Conservation (phyloP, 2,888 invertebrate species). For the Cataglyphis cursor region DNA sequence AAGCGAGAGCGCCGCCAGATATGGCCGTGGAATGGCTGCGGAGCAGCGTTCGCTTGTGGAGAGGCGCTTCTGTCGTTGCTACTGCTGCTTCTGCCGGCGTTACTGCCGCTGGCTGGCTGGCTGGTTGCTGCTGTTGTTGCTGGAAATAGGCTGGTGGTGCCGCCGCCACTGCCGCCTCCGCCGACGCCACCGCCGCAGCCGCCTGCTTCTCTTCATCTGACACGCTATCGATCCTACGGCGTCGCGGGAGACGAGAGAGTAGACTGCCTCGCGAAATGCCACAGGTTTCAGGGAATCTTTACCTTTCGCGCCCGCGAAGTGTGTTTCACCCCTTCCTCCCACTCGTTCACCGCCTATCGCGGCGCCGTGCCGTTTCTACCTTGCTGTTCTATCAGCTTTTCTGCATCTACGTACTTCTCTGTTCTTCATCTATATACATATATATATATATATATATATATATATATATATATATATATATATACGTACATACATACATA, state of each 20-base stretch:
- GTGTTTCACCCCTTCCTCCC: constrained; percentile 42
- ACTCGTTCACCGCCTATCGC: not conserved
- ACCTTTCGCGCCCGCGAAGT: constrained; percentile 65
- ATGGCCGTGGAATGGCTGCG: constrained; percentile 85
- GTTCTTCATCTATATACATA: not conserved
- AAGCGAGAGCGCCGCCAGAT: constrained; percentile 73
- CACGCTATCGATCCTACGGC: constrained; percentile 74
- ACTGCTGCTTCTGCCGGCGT: constrained; percentile 71
- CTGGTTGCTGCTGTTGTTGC: constrained; percentile 67
- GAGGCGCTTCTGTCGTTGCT: constrained; percentile 71
- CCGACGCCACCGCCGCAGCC: constrained; percentile 62
- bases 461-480: too few species aligned
- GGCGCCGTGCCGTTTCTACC: constrained; percentile 41
- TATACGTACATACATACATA: too few species aligned
- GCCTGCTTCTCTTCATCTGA: constrained; percentile 70
- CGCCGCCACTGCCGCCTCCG: constrained; percentile 62
- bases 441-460: constrained; percentile 7
- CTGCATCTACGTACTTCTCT: constrained; percentile 36
- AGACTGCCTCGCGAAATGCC: constrained; percentile 76
- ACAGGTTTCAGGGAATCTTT: constrained; percentile 80
- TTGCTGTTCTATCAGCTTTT: constrained; percentile 38
- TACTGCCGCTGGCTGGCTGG: constrained; percentile 69
- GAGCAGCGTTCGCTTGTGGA: constrained; percentile 53
- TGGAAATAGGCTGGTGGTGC: constrained; percentile 51
- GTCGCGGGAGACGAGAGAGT: constrained; percentile 66